Evolutionary conservation across 2,888 invertebrate species (phyloP).

Genomic region (Acronicta psi): DNA sequence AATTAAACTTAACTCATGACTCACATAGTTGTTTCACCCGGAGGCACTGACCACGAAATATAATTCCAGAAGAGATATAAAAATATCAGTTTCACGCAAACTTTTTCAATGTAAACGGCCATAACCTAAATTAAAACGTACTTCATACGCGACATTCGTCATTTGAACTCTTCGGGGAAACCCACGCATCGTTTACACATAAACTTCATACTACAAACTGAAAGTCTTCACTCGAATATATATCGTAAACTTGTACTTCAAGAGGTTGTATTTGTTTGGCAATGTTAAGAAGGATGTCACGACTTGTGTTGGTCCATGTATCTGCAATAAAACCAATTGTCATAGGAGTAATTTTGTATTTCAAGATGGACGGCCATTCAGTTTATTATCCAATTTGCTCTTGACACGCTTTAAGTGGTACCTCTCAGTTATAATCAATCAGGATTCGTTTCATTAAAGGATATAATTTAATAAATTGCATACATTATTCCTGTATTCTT

Average conservation of each 20-base stretch:
- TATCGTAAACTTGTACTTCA: background rate
- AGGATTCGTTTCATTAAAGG: constrained; percentile 29
- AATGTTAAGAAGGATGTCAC: constrained; percentile 26
- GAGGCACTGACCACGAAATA: background rate
- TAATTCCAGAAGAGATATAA: background rate
- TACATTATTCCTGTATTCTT: too few species aligned
- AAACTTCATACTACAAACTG: constrained; percentile 10
- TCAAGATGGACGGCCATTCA: constrained; percentile 42
- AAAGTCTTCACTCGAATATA: constrained; percentile 1
- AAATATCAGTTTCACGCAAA: constrained; percentile 32
- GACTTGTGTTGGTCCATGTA: constrained; percentile 26
- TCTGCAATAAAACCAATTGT: constrained; percentile 42
- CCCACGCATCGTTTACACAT: constrained; percentile 19
- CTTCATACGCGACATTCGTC: constrained; percentile 44
- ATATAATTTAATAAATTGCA: background rate
- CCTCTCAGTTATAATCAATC: constrained; percentile 48
- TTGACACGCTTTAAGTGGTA: constrained; percentile 58
- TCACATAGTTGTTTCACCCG: too few species aligned
- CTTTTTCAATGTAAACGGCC: constrained; percentile 39
- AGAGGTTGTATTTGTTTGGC: constrained; percentile 7
- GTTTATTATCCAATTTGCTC: constrained; percentile 61
- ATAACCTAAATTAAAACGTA: constrained; percentile 51
- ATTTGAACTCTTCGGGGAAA: constrained; percentile 32
- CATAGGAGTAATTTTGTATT: constrained; percentile 56
- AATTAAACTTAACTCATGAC: too few species aligned